Evolutionary conservation across 2,113 vertebrate genomes (phyloP), one percentile per base, ranked within the genome.

Genomic region (Lanius collurio): DNA sequence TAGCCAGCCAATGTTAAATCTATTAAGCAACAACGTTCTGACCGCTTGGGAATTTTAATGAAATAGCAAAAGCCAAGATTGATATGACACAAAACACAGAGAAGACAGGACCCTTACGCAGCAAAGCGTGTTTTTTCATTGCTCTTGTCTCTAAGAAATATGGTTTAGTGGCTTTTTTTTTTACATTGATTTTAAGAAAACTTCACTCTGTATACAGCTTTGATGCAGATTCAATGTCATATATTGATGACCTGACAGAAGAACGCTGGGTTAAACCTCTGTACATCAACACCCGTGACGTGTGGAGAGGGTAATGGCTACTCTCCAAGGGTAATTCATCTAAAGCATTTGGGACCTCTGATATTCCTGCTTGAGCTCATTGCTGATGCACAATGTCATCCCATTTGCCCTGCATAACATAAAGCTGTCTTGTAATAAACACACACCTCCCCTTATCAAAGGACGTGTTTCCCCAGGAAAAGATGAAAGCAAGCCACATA

Each of bases 31-130:
- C 85, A 95, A 94, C 96, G 90, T 96, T 92, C 93, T 95, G 97
- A 96, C 96, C 64, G 52, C 92, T 93, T 89, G 89, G 90, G 95
- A 96, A 97, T 97, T 96, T 94, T 97, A 97, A 97, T 96, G 92
- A 96, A 97, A 96, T 90, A 91, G 95, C 69, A 18, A 95, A 96
- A 95, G 91, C 95, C 1, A 60, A 96, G 95, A 96, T 94, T 95
- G 94, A 97, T 96, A 96, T 90, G 94, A 94, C 94, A 95, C 87
- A 83, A 94, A 93, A 94, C 76, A 67, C 39, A 4, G 77, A 95
- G 89, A 89, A 97, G 95, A 96, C 93, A 93, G 71, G 89, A 95
- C 78, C 90, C 95, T 97, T 91, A 93, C 46, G 4, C 95, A 94
- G 93, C 80, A 95, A 95, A 95, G 90, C 15, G 22, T 71, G 64